Evolutionary conservation across 2,113 vertebrate genomes (phyloP), one percentile per base, ranked within the genome.

Genomic region (Oryzias melastigma): DNA sequence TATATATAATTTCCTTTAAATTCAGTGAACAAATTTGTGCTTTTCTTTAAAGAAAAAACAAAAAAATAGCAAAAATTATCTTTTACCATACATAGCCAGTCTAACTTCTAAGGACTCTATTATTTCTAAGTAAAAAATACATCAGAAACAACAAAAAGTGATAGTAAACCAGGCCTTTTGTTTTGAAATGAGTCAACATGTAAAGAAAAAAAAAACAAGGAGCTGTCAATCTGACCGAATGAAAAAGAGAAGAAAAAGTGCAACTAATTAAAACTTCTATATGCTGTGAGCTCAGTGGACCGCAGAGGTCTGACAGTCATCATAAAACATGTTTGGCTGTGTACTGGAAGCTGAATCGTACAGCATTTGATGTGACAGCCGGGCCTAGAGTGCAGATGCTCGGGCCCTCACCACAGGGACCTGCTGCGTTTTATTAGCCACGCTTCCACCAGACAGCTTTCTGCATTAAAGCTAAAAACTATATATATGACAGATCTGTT

Each of bases 311-410:
- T 72, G 60, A 59, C 41, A 25, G 61, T 49, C 66, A 20, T 58
- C 10, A 20, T 52, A 72, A 65, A 35, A 51, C 60, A 56, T 62
- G 57, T 18, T 59, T 56, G n/a, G 14, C 41, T 62, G 41, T 12
- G 14, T 41, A 45, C 19, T 62, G 56, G 29, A 29, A 52, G 56
- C 56, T 58, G 52, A 68, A 55, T 51, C 52, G 43, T 18, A 22
- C 47, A 47, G 40, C 57, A 68, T 65, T 53, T 52, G 62, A 43
- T 62, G 52, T 70, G 71, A 73, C 77, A 61, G 62, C 62, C 14
- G 15, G 41, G 73, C 57, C 14, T 16, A 4, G 47, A 65, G 25
- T 54, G n/a, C 22, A 62, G 40, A 59, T 35, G 13, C 56, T 27
- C 14, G 10, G 46, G 15, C 17, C 49, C 46, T 14, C 18, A 50